phyloP scores from a whole-genome alignment of 1,140 invertebrate species.

The Latrodectus geometricus region DNA sequence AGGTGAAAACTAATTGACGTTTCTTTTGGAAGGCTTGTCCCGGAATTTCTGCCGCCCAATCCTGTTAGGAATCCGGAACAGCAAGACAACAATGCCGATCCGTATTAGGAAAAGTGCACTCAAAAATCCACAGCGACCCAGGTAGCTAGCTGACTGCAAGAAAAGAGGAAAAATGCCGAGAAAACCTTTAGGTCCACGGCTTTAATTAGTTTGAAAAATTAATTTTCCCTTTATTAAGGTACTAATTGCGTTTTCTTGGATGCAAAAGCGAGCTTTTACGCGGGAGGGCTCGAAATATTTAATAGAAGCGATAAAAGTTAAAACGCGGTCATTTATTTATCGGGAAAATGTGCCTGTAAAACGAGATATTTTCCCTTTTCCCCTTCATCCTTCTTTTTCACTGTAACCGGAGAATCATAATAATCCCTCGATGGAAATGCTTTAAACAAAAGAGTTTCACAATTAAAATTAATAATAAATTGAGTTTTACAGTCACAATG shows the following conservation, averaged over 20 bases:
- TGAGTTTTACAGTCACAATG: conserved; percentile 49
- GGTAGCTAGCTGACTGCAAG: conserved; percentile 28
- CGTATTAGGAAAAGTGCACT: background rate
- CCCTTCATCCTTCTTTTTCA: conserved; percentile 36
- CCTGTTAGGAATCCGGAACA: background rate
- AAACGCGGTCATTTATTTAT: conserved; percentile 62
- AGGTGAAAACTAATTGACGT: conserved; percentile 31
- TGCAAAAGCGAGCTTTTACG: conserved; percentile 47
- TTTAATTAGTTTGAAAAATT: conserved; percentile 62
- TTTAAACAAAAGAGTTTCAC: conserved; percentile 53
- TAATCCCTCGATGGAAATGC: conserved; percentile 40
- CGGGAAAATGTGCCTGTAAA: conserved; percentile 53
- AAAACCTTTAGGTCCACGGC: conserved; percentile 31
- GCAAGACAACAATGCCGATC: conserved; percentile 8
- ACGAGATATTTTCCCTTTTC: conserved; percentile 24
- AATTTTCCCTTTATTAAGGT: conserved; percentile 60
- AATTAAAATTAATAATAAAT: conserved; percentile 62
- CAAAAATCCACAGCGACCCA: conserved; percentile 27
- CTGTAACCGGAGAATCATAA: conserved; percentile 38
- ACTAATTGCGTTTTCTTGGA: conserved; percentile 57
- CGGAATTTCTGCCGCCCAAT: background rate
- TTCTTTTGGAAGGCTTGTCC: background rate
- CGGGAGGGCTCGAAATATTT: conserved; percentile 56
- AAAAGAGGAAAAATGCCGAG: conserved; percentile 30
- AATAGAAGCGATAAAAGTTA: conserved; percentile 62